Conservation (phyloP, 2,888 invertebrate species). For the Vanessa cardui region DNA sequence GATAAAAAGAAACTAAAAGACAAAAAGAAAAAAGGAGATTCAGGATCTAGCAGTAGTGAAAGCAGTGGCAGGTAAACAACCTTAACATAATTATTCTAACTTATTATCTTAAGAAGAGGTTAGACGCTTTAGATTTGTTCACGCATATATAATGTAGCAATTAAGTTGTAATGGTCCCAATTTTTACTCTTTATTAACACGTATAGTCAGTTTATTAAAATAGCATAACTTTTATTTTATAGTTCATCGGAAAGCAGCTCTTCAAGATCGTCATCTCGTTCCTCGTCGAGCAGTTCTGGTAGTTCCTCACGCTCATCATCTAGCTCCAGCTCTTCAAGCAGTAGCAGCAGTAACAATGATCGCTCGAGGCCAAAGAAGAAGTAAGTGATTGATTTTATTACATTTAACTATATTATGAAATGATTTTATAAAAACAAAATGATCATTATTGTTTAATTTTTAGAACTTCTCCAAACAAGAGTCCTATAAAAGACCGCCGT, state of each 20-base stretch:
- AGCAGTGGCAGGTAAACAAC: conserved; percentile 85
- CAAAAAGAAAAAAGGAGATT: conserved; percentile 86
- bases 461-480: conserved; percentile 75
- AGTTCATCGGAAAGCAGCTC: conserved; percentile 92
- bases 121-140: conserved; percentile 25
- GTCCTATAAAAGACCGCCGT: conserved; percentile 75
- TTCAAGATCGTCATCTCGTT: conserved; percentile 90
- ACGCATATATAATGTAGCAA: neutral
- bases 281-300: conserved; percentile 90
- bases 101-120: conserved; percentile 28
- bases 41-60: conserved; percentile 91
- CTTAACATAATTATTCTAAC: neutral
- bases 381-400: conserved; percentile 60
- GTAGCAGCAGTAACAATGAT: conserved; percentile 85
- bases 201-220: neutral
- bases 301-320: conserved; percentile 83
- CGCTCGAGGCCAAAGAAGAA: conserved; percentile 85
- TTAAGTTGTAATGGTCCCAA: neutral
- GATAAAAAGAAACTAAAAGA: conserved; percentile 86
- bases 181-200: neutral
- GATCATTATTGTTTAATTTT: conserved; percentile 33
- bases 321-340: conserved; percentile 85
- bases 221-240: conserved; percentile 16
- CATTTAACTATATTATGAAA: conserved; percentile 5
- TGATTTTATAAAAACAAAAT: neutral